Evolutionary conservation across 2,888 invertebrate species (phyloP).

Genomic region (Hemistola chrysoprasaria): DNA sequence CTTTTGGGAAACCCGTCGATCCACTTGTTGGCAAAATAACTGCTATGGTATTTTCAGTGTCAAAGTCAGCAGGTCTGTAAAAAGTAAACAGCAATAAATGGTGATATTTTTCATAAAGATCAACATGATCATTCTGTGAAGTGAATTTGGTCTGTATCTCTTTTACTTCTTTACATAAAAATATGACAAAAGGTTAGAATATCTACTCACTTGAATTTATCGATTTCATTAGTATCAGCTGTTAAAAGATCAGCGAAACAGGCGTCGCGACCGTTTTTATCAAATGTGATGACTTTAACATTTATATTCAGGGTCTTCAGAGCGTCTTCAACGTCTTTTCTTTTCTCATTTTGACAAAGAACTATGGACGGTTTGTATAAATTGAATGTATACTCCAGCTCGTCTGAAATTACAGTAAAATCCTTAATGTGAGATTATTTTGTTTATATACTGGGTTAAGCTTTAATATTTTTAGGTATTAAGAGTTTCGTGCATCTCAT

Average conservation of each 20-base stretch:
- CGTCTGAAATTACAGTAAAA: constrained; percentile 34
- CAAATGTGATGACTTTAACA: constrained; percentile 42
- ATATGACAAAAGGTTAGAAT: too few species aligned
- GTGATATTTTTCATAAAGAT: too few species aligned
- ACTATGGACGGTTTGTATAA: constrained; percentile 43
- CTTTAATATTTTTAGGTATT: too few species aligned
- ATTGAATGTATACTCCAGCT: constrained; percentile 39
- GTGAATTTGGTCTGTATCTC: too few species aligned
- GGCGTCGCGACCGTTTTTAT: constrained; percentile 35
- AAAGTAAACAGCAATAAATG: too few species aligned
- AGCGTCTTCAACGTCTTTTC: constrained; percentile 36
- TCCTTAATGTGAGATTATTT: too few species aligned
- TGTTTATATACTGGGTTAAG: too few species aligned
- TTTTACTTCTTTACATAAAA: too few species aligned
- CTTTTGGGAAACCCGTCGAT: constrained; percentile 34
- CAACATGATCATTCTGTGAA: too few species aligned
- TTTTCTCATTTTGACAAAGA: constrained; percentile 50
- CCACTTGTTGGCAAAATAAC: constrained; percentile 33
- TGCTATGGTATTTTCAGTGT: constrained; percentile 27
- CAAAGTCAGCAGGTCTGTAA: constrained; percentile 35
- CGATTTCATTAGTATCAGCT: background rate
- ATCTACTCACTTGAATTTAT: constrained; percentile 5
- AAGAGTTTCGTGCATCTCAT: too few species aligned
- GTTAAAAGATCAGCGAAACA: constrained; percentile 40
- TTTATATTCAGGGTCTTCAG: constrained; percentile 34